A percentile compares a stretch with the other conserved stretches of the same genome.
Conservation (phyloP, 2,113 vertebrate species). For the Speoplatyrhinus poulsoni region DNA sequence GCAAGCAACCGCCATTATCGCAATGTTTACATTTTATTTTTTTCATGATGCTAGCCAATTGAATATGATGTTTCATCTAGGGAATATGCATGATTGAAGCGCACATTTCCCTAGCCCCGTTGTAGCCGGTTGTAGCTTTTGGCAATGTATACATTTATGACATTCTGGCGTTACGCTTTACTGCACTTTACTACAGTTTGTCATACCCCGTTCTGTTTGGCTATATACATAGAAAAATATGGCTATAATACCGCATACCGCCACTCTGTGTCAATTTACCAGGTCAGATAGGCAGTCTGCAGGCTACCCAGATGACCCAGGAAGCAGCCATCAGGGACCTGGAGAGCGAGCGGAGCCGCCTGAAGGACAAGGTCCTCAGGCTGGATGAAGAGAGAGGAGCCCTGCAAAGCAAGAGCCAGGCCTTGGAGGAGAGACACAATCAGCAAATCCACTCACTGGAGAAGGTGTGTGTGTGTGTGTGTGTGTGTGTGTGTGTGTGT, state of each 20-base stretch:
- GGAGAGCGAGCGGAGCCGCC: slow-evolving; percentile 92
- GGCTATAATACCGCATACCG: neutral
- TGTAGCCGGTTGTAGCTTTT: too few relatives aligned
- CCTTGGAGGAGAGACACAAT: slow-evolving; percentile 88
- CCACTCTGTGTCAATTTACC: slow-evolving; percentile 2
- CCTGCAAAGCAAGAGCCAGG: slow-evolving; percentile 87
- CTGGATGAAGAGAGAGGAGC: slow-evolving; percentile 92
- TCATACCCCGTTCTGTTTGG: neutral
- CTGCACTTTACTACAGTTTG: too few relatives aligned
- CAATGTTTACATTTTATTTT: too few relatives aligned
- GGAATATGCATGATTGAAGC: too few relatives aligned
- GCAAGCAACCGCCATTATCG: too few relatives aligned
- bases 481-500: slow-evolving; percentile 61
- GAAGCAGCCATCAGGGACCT: slow-evolving; percentile 96
- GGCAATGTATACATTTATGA: too few relatives aligned
- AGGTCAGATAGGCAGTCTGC: slow-evolving; percentile 98
- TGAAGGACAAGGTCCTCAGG: slow-evolving; percentile 89
- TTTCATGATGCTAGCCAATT: too few relatives aligned
- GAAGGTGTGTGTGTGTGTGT: slow-evolving; percentile 77
- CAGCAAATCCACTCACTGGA: slow-evolving; percentile 90
- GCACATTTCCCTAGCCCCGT: too few relatives aligned
- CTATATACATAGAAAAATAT: neutral
- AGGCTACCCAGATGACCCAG: slow-evolving; percentile 97
- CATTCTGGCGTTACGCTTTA: too few relatives aligned
- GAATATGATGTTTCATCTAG: too few relatives aligned